Evolutionary conservation across 2,888 invertebrate species (phyloP).

Genomic region (Philopedon plagiatum): DNA sequence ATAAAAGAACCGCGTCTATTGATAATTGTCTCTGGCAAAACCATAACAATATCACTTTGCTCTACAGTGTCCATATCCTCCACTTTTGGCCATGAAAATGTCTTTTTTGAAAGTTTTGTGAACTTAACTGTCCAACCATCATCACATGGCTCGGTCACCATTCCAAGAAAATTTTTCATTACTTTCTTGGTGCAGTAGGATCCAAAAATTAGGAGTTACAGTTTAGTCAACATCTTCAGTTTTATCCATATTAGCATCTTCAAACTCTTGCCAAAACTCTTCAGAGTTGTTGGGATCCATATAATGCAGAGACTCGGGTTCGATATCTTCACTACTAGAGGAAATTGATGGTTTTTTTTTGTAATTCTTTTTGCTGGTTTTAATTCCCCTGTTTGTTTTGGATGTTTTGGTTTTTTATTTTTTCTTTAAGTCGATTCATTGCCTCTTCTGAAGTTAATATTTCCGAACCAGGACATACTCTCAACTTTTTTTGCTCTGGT

Average conservation of each 20-base stretch:
- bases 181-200: slow-evolving; percentile 31
- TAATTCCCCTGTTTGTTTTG: slow-evolving; percentile 8
- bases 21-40: slow-evolving; percentile 46
- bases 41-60: slow-evolving; percentile 45
- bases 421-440: slow-evolving; percentile 29
- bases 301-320: slow-evolving; percentile 34
- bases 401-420: slow-evolving; percentile 25
- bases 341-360: slow-evolving; percentile 23
- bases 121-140: slow-evolving; percentile 24
- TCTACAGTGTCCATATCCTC: slow-evolving; percentile 38
- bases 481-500: slow-evolving; percentile 31
- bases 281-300: slow-evolving; percentile 43
- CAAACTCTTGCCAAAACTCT: slow-evolving; percentile 30
- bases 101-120: slow-evolving; percentile 36
- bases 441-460: slow-evolving; percentile 37
- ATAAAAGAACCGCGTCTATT: slow-evolving; percentile 36
- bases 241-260: slow-evolving; percentile 20
- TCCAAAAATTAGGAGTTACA: slow-evolving; percentile 32
- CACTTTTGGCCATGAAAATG: slow-evolving; percentile 38
- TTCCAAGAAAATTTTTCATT: slow-evolving; percentile 29
- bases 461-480: slow-evolving; percentile 34
- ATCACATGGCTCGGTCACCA: slow-evolving; percentile 29
- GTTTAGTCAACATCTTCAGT: slow-evolving; percentile 36
- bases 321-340: slow-evolving; percentile 37
- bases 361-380: slow-evolving; percentile 33